phyloP scores from a whole-genome alignment of 1,140 invertebrate genomes.

The Zaprionus africanus region DNA sequence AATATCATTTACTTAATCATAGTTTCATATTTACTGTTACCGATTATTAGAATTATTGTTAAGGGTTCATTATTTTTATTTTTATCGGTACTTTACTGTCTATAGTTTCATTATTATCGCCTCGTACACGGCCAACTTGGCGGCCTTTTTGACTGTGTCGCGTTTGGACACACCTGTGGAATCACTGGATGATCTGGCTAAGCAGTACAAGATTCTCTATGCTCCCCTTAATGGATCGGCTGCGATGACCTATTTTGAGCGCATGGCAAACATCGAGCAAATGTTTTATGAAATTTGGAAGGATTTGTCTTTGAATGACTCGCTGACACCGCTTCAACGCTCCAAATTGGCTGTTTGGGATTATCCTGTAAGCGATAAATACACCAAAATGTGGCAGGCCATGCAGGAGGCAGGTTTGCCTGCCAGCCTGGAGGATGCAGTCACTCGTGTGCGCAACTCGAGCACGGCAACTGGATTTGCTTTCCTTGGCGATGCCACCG shows the following conservation, averaged over 20 bases:
- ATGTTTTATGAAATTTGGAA: conserved; percentile 99
- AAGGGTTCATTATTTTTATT: too few species aligned
- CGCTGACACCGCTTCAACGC: conserved; percentile 93
- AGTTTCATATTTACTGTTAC: neutral
- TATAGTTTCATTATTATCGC: conserved; percentile 96
- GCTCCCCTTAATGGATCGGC: conserved; percentile 92
- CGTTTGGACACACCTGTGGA: conserved; percentile 96
- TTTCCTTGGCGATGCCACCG: conserved; percentile 96
- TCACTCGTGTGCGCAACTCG: conserved; percentile 90
- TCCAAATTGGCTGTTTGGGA: conserved; percentile 99
- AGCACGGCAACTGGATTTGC: conserved; percentile 93
- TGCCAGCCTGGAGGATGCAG: conserved; percentile 89
- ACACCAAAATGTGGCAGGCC: conserved; percentile 99
- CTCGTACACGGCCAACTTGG: conserved; percentile 98
- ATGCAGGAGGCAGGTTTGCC: conserved; percentile 96
- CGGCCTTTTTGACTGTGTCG: conserved; percentile 97
- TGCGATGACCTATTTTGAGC: conserved; percentile 96
- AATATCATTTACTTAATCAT: neutral
- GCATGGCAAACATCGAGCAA: conserved; percentile 98
- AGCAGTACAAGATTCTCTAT: conserved; percentile 98
- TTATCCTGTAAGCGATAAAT: conserved; percentile 99
- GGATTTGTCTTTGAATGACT: conserved; percentile 98
- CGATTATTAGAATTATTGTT: neutral
- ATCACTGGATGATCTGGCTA: conserved; percentile 95
- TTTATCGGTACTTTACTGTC: conserved; percentile 21